Evolutionary conservation across 2,797 vertebrate genomes (phyloP).

Genomic region (Argentina silus): DNA sequence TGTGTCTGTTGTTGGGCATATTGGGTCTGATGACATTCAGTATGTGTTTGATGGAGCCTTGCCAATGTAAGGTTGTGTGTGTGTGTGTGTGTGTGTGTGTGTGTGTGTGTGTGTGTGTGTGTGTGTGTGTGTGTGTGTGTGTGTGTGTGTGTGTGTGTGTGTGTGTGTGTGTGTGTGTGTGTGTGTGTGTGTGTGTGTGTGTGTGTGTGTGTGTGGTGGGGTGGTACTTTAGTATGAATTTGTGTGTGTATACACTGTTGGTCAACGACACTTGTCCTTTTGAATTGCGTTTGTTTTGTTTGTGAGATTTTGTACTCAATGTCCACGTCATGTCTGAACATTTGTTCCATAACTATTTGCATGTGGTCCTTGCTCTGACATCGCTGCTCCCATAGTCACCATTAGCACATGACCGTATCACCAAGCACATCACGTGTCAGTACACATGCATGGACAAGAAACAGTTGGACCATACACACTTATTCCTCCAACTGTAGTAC

Average conservation of each 20-base stretch:
- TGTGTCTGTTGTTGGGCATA: conserved; percentile 63
- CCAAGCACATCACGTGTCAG: not conserved
- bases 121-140: conserved; percentile 2
- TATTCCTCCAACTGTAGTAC: no score
- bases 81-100: conserved; percentile 57
- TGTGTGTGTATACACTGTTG: conserved; percentile 41
- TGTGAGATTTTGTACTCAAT: conserved; percentile 51
- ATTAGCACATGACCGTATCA: conserved; percentile 50
- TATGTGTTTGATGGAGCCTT: not conserved
- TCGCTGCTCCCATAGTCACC: conserved; percentile 56
- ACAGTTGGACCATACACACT: no score
- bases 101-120: conserved; percentile 54
- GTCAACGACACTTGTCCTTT: conserved; percentile 47
- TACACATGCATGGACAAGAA: no score
- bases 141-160: conserved; percentile 7
- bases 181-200: conserved; percentile 37
- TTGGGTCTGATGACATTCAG: not conserved
- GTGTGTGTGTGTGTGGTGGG: conserved; percentile 12
- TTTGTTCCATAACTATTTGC: conserved; percentile 69
- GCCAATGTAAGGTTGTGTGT: conserved; percentile 14
- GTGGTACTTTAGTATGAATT: not conserved
- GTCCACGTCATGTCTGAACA: conserved; percentile 59
- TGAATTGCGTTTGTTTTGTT: conserved; percentile 46
- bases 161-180: conserved; percentile 14
- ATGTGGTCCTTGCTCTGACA: conserved; percentile 67